Percentiles rank a stretch among this genome's conserved stretches.
Evolutionary conservation across 2,888 invertebrate species (phyloP).

Genomic region (Synanthedon vespiformis): DNA sequence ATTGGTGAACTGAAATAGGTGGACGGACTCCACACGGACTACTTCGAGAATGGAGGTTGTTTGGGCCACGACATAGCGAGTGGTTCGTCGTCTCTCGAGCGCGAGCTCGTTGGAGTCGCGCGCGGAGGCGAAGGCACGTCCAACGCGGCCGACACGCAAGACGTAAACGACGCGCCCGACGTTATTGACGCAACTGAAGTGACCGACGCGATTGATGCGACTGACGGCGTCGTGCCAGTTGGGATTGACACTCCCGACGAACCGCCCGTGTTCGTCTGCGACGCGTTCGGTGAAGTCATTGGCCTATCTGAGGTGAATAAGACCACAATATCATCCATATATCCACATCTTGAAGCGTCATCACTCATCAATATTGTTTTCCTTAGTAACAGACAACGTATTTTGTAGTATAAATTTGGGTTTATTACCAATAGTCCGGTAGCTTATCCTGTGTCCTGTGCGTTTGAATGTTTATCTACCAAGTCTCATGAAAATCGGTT

Average conservation of each 20-base stretch:
- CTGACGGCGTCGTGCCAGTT: conserved; percentile 5
- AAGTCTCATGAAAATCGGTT: no score
- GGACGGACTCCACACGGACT: conserved; percentile 46
- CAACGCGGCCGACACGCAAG: not conserved
- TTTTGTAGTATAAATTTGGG: no score
- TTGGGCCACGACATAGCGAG: conserved; percentile 36
- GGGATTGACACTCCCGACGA: conserved; percentile 41
- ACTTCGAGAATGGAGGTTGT: conserved; percentile 33
- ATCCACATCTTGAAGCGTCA: not conserved
- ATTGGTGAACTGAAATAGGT: conserved; percentile 22
- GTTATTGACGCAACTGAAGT: conserved; percentile 1
- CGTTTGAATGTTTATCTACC: no score
- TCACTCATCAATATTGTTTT: no score
- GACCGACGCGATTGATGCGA: conserved; percentile 5
- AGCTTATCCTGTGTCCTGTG: no score
- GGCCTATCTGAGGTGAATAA: conserved; percentile 44
- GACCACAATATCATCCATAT: no score
- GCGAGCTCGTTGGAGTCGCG: conserved; percentile 28
- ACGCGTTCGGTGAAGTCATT: conserved; percentile 40
- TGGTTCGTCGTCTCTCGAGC: conserved; percentile 52
- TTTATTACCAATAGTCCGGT: no score
- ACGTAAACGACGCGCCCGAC: not conserved
- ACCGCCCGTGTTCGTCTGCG: conserved; percentile 42
- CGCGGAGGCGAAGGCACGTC: conserved; percentile 4
- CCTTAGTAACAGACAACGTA: no score